Percentiles rank a stretch among this genome's conserved stretches.
Evolutionary conservation across 2,113 vertebrate species (phyloP).

Genomic region (Tachuris rubrigastra): DNA sequence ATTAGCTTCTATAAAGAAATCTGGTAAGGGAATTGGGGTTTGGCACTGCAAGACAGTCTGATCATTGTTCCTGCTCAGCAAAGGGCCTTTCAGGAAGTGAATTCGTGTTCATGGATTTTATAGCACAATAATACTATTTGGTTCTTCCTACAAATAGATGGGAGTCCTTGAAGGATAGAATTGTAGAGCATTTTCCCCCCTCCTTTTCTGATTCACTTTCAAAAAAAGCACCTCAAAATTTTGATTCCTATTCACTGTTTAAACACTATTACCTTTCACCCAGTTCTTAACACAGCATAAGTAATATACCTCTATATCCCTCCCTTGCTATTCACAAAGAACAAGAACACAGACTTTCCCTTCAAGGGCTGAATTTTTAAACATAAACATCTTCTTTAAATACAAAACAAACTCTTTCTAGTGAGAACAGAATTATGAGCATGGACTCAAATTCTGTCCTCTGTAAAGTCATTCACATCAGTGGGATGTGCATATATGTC

Average conservation of each 20-base stretch:
- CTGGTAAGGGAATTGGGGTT: neutral
- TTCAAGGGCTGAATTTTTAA: neutral
- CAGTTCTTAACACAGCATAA: neutral
- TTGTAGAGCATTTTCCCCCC: neutral
- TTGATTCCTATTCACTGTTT: neutral
- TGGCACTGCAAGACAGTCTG: neutral
- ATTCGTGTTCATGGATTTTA: neutral
- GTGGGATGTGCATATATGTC: neutral
- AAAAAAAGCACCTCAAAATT: neutral
- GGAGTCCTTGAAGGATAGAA: neutral
- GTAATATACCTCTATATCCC: neutral
- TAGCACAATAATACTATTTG: neutral
- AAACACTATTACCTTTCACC: neutral
- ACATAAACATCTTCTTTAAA: neutral
- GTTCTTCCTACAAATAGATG: neutral
- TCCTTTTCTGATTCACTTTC: neutral
- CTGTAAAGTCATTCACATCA: neutral
- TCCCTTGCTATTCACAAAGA: neutral
- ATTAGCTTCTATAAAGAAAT: neutral
- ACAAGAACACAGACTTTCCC: neutral
- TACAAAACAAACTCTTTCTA: neutral
- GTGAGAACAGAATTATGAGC: neutral
- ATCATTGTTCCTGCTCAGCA: neutral
- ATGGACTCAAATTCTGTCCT: neutral
- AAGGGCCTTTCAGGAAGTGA: neutral